Evolutionary conservation across 2,113 vertebrate species (phyloP), one percentile per base, ranked within the genome.

Genomic region (Lutjanus erythropterus): DNA sequence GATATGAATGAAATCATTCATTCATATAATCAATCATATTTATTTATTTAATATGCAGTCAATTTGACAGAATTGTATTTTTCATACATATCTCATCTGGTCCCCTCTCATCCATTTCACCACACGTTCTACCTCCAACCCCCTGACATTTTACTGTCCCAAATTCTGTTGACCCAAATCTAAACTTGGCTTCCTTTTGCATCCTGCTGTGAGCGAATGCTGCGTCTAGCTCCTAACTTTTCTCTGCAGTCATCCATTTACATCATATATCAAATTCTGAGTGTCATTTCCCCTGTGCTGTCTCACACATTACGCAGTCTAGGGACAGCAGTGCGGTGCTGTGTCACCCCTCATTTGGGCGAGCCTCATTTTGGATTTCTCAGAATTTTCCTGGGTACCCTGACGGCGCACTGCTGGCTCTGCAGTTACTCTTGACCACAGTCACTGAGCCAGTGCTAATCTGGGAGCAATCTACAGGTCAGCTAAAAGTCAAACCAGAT

Each of bases 81-180:
- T 41, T 25, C 9, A 5, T 9, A 39, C 12, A 25, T 35, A 39
- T 29, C 21, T 3, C 3, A n/a, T 71, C 27, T 37, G 23, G 1
- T 60, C n/a, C 9, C 1, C 33, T 41, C 6, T 46, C 12, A 9
- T 50, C 46, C 21, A 16, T 11, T 66, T 8, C 39, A 78, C 29
- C 12, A 31, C 44, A 58, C 21, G 21, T 68, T 67, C 29, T 49
- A 27, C 15, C 74, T 52, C 46, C n/a, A 23, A 33, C 61, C n/a
- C n/a, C n/a, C n/a, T n/a, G 29, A 74, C 29, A 67, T 84, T 62
- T 78, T 29, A 7, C 60, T 68, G 79, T n/a, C 76, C 58, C 55
- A 79, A 27, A 77, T 75, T 77, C 39, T 61, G 46, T 42, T 78
- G 70, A 77, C 31, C 64, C 53, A 23, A 18, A 62, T 79, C 59